phyloP scores from a whole-genome alignment of 2,113 vertebrate genomes.

The Onychostruthus taczanowskii region DNA sequence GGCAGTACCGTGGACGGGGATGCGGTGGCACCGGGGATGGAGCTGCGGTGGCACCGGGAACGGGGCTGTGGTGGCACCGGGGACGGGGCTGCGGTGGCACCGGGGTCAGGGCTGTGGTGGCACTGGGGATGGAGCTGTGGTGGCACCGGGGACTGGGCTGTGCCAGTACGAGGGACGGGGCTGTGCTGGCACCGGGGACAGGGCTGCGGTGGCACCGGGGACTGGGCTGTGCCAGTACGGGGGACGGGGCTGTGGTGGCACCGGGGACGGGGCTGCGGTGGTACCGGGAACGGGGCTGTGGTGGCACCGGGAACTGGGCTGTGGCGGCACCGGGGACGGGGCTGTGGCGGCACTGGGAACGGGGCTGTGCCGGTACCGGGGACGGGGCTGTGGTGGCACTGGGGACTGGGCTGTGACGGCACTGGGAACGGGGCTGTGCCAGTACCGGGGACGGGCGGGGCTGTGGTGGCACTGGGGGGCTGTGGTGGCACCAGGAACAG shows the following conservation, averaged over 20 bases:
- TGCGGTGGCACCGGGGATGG: fast-evolving
- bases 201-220: background rate
- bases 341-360: background rate
- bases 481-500: fast-evolving
- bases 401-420: fast-evolving
- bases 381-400: too few species aligned
- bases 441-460: too few species aligned
- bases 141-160: too few species aligned
- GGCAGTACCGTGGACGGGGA: fast-evolving
- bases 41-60: fast-evolving
- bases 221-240: background rate
- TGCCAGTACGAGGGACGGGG: too few species aligned
- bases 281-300: background rate
- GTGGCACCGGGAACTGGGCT: too few species aligned
- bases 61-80: fast-evolving
- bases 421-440: too few species aligned
- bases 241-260: background rate
- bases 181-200: too few species aligned
- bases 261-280: background rate
- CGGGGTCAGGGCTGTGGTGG: too few species aligned
- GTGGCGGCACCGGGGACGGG: too few species aligned
- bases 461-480: fast-evolving
- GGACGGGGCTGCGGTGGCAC: too few species aligned
- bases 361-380: too few species aligned
- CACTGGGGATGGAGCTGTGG: too few species aligned